These are phyloP conservation scores for Saccostrea cuccullata DNA, from an alignment of 1,140 invertebrate genomes.

Conservation along the genomic window DNA sequence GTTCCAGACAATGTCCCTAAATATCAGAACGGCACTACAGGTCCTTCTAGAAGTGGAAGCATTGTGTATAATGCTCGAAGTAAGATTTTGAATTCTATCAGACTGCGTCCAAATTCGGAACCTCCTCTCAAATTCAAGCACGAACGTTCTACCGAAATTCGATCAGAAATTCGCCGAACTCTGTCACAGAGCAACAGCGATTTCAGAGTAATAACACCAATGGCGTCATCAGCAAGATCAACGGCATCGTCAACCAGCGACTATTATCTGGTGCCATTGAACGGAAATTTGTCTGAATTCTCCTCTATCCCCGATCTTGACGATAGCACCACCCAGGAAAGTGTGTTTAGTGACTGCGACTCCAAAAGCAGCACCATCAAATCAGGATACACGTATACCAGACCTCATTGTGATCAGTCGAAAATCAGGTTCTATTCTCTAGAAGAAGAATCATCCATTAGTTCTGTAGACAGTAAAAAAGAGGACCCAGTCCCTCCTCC, in stretches of 20 bases:
- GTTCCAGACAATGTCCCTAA: background rate
- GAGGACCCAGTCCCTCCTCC: background rate
- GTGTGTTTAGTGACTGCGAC: constrained; percentile 51
- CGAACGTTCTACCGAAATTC: constrained; percentile 45
- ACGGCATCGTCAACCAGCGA: constrained; percentile 44
- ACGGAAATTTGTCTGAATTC: constrained; percentile 39
- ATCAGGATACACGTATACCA: constrained; percentile 40
- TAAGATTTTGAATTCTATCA: constrained; percentile 52
- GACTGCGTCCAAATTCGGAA: constrained; percentile 51
- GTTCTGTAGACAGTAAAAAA: constrained; percentile 23
- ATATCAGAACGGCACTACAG: constrained; percentile 39
- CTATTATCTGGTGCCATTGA: constrained; percentile 47
- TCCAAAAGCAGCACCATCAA: constrained; percentile 34
- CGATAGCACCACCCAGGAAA: constrained; percentile 22
- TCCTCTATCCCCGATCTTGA: constrained; percentile 42
- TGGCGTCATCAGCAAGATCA: constrained; percentile 21
- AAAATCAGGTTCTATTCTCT: constrained; percentile 55
- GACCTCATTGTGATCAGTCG: constrained; percentile 21
- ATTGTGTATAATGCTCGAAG: constrained; percentile 53
- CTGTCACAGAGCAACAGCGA: constrained; percentile 51
- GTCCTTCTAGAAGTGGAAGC: constrained; percentile 52
- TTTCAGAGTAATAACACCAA: constrained; percentile 39
- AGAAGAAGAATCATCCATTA: constrained; percentile 48
- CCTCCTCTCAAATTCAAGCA: constrained; percentile 47
- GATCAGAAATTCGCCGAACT: constrained; percentile 48